Conservation (phyloP, 2,113 vertebrate species). For the Tachycineta bicolor region DNA sequence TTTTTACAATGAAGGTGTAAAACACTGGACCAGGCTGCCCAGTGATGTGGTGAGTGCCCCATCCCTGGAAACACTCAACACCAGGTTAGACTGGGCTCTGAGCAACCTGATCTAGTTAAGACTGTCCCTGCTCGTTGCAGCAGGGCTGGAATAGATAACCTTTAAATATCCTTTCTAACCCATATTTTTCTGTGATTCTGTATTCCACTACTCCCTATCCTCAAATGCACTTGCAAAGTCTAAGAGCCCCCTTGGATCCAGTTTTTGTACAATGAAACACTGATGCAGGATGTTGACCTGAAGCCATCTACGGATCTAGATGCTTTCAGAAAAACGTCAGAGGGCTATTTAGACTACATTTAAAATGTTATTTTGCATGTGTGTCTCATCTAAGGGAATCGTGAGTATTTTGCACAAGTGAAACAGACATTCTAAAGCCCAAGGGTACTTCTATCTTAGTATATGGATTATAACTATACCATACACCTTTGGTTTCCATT, state of each 20-base stretch:
- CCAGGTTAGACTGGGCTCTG: not conserved
- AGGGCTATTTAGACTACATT: not conserved
- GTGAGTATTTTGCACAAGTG: not conserved
- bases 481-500: not conserved
- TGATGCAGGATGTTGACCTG: fast-evolving
- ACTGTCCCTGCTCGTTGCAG: not conserved
- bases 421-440: not conserved
- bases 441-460: not conserved
- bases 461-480: not conserved
- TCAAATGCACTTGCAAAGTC: not conserved
- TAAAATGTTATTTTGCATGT: not conserved
- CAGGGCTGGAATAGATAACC: not conserved
- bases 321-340: not conserved
- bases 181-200: not conserved
- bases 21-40: not conserved
- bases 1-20: not conserved
- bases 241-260: not conserved
- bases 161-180: not conserved
- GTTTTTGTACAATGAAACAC: not conserved
- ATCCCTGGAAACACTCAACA: not conserved
- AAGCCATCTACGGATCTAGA: not conserved
- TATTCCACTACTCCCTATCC: not conserved
- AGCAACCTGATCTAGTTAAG: not conserved
- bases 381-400: not conserved
- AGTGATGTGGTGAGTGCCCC: not conserved